These are phyloP conservation scores for Tympanuchus pallidicinctus DNA, from an alignment of 2,113 vertebrate species.

Conservation along the genomic window DNA sequence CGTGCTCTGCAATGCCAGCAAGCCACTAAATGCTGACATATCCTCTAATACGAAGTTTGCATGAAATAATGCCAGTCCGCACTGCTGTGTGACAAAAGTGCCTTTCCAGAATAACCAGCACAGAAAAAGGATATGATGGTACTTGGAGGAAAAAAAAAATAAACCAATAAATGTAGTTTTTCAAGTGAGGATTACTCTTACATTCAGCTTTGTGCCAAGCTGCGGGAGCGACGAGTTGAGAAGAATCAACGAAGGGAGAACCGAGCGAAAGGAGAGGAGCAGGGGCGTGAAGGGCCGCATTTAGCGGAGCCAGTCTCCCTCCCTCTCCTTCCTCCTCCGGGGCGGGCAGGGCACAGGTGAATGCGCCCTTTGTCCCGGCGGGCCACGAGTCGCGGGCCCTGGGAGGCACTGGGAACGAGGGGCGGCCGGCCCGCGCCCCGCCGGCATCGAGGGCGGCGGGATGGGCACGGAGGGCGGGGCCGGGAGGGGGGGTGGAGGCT, in stretches of 20 bases:
- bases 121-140: neutral
- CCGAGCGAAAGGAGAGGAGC: fast-evolving
- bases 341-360: constrained; percentile 22
- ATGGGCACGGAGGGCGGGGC: constrained; percentile 32
- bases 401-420: too few species aligned
- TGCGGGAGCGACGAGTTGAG: neutral
- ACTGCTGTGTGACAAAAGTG: neutral
- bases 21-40: neutral
- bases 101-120: neutral
- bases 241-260: neutral
- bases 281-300: fast-evolving
- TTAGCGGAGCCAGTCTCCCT: neutral
- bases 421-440: too few species aligned
- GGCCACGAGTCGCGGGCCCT: neutral
- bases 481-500: neutral
- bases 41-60: neutral
- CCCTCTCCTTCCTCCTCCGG: neutral
- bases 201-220: neutral
- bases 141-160: neutral
- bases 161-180: neutral
- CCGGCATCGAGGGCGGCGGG: neutral
- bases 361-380: constrained; percentile 17
- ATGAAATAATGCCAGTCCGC: neutral
- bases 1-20: neutral
- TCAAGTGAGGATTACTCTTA: neutral